phyloP scores from a whole-genome alignment of 1,140 invertebrate species.

The Cecropterus lyciades region DNA sequence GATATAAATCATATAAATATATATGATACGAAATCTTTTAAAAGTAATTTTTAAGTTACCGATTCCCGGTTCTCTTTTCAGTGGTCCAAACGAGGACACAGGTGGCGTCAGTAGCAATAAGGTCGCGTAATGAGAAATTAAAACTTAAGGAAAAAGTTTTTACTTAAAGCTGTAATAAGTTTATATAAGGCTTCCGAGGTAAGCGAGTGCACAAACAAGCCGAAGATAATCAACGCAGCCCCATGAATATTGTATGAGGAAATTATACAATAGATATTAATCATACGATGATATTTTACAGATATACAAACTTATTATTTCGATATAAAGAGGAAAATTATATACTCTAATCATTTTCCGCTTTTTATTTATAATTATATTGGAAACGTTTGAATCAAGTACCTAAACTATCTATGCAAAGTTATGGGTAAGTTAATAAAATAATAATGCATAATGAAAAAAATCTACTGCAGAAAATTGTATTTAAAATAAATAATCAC shows the following conservation, averaged over 20 bases:
- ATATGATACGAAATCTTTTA: background rate
- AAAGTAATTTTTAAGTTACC: background rate
- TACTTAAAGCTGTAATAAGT: conserved; percentile 15
- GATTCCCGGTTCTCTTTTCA: conserved; percentile 1
- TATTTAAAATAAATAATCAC: too few species aligned
- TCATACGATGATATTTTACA: too few species aligned
- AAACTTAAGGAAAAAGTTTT: conserved; percentile 30
- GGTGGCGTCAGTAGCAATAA: conserved; percentile 25
- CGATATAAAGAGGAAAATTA: too few species aligned
- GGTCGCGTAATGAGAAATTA: conserved; percentile 25
- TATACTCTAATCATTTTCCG: too few species aligned
- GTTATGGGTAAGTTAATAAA: too few species aligned
- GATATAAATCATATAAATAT: too few species aligned
- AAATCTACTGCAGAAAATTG: too few species aligned
- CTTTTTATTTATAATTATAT: too few species aligned
- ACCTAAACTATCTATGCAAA: too few species aligned
- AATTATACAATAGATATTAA: conserved; percentile 2
- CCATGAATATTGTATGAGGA: conserved; percentile 17
- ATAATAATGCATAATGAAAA: too few species aligned
- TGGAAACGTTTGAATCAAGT: too few species aligned
- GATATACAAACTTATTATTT: too few species aligned
- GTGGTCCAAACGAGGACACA: conserved; percentile 18
- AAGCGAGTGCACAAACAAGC: conserved; percentile 3
- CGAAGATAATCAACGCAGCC: conserved; percentile 4
- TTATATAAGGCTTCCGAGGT: conserved; percentile 26